Evolutionary conservation across 2,888 invertebrate genomes (phyloP).

Genomic region (Chydorus sphaericus): DNA sequence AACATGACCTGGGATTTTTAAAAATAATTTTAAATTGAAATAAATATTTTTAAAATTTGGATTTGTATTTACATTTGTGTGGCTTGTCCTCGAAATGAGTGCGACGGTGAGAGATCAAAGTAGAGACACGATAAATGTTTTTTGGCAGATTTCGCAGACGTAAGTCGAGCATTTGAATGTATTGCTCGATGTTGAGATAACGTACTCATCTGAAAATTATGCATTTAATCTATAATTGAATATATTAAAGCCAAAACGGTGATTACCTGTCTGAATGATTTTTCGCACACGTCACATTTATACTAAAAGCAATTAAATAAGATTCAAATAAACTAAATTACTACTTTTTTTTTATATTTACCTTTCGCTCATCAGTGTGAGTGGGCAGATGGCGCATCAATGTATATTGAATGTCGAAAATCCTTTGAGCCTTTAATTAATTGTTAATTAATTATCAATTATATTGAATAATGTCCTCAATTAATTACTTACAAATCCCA

Average conservation of each 20-base stretch:
- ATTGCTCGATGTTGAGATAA: conserved; percentile 62
- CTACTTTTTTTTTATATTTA: too few species aligned
- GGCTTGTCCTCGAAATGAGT: conserved; percentile 59
- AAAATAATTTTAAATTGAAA: too few species aligned
- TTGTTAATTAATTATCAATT: background rate
- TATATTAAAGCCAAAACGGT: too few species aligned
- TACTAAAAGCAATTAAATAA: too few species aligned
- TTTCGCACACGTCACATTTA: conserved; percentile 54
- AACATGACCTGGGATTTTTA: too few species aligned
- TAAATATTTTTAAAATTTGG: too few species aligned
- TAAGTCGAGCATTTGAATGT: conserved; percentile 57
- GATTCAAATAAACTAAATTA: too few species aligned
- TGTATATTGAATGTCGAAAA: conserved; percentile 60
- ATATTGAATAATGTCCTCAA: background rate
- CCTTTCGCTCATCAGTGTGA: conserved; percentile 59
- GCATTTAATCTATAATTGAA: too few species aligned
- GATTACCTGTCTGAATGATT: conserved; percentile 30
- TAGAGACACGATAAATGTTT: conserved; percentile 62
- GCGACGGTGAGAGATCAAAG: conserved; percentile 63
- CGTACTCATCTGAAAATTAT: conserved; percentile 46
- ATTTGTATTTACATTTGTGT: too few species aligned
- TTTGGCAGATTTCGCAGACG: conserved; percentile 52
- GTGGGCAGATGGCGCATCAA: conserved; percentile 59
- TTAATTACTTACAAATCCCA: conserved; percentile 46
- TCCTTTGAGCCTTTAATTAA: conserved; percentile 45